phyloP scores from a whole-genome alignment of 1,140 invertebrate species.

The Tetramorium alpestre region DNA sequence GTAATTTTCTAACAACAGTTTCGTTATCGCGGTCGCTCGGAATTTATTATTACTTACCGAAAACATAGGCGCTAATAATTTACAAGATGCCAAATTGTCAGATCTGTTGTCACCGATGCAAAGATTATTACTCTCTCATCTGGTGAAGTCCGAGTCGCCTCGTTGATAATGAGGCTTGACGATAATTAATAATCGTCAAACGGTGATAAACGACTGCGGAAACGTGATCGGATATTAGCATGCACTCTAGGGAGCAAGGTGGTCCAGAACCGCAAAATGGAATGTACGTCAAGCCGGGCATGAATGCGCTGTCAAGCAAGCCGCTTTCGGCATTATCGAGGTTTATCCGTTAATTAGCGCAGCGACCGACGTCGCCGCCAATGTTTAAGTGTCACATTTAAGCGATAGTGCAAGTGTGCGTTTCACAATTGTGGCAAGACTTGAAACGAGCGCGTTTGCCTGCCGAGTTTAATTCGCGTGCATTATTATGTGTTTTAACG shows the following conservation, averaged over 20 bases:
- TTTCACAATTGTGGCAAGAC: not conserved
- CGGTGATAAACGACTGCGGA: constrained; percentile 31
- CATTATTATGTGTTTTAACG: not conserved
- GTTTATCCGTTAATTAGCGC: constrained; percentile 44
- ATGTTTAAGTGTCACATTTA: not conserved
- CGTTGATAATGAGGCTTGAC: constrained; percentile 21
- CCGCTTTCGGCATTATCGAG: constrained; percentile 17
- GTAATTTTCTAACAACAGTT: constrained; percentile 15
- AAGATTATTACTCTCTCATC: not conserved
- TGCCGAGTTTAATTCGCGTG: not conserved
- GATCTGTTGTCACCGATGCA: not conserved
- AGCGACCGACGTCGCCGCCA: not conserved
- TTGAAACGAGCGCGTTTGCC: not conserved
- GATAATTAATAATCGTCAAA: constrained; percentile 54
- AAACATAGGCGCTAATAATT: not conserved
- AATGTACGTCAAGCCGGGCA: constrained; percentile 25
- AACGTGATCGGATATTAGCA: constrained; percentile 51
- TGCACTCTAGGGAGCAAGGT: constrained; percentile 9
- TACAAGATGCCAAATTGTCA: not conserved
- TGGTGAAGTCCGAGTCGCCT: not conserved
- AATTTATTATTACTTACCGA: constrained; percentile 36
- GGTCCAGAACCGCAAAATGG: constrained; percentile 23
- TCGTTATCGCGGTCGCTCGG: not conserved
- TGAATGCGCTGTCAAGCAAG: constrained; percentile 30
- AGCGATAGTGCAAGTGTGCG: not conserved